Evolutionary conservation across 2,888 invertebrate species (phyloP).

Genomic region (Lampropteryx suffumata): DNA sequence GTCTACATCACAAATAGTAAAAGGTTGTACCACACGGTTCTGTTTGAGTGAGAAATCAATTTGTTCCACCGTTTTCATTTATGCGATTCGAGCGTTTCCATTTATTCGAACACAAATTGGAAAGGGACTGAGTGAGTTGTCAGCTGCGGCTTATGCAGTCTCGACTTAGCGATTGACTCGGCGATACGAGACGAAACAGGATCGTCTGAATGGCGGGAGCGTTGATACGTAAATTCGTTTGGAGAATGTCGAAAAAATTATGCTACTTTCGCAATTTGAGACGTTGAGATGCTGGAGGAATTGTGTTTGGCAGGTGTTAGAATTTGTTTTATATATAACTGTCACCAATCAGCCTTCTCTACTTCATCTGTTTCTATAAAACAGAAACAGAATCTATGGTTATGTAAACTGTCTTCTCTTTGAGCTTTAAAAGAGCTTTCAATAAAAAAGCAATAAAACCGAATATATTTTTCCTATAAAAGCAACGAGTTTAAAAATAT

Average conservation of each 20-base stretch:
- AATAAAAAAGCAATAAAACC: too few species aligned
- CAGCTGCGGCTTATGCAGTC: constrained; percentile 76
- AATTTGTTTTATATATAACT: too few species aligned
- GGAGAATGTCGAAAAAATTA: constrained; percentile 33
- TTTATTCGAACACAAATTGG: constrained; percentile 79
- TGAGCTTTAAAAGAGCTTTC: too few species aligned
- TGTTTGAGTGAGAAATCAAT: constrained; percentile 80
- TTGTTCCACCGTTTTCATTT: constrained; percentile 79
- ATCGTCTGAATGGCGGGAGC: constrained; percentile 42
- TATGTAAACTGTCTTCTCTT: too few species aligned
- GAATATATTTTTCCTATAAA: not conserved
- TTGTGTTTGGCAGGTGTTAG: too few species aligned
- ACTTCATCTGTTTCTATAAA: too few species aligned
- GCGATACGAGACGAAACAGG: constrained; percentile 45
- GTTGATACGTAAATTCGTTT: constrained; percentile 41
- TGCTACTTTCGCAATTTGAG: constrained; percentile 30
- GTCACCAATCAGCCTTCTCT: too few species aligned
- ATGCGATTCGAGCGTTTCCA: constrained; percentile 75
- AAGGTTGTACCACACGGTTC: constrained; percentile 58
- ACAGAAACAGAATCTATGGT: too few species aligned
- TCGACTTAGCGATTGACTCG: constrained; percentile 55
- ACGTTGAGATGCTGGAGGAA: constrained; percentile 12
- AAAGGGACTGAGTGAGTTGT: constrained; percentile 77
- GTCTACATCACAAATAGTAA: constrained; percentile 46
- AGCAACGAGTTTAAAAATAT: constrained; percentile 15